Conservation (phyloP, 2,113 vertebrate genomes). For the Tursiops truncatus region DNA sequence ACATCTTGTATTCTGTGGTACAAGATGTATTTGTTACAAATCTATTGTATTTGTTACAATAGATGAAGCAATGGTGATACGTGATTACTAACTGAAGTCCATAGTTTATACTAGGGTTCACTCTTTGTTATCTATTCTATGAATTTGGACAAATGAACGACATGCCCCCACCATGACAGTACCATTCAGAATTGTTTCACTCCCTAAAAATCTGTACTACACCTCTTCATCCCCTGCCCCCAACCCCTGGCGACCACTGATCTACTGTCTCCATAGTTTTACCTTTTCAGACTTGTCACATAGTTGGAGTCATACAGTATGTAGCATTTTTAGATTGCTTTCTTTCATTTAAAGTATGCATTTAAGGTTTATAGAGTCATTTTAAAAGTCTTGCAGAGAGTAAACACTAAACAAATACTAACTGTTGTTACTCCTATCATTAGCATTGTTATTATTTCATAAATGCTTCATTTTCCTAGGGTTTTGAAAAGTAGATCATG, state of each 20-base stretch:
- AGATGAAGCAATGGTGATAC: background rate
- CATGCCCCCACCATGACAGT: no score
- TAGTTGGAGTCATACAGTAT: background rate
- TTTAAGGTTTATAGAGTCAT: background rate
- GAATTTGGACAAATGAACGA: background rate
- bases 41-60: background rate
- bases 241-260: fast-evolving
- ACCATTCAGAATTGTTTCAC: background rate
- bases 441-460: background rate
- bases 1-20: background rate
- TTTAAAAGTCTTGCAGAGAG: background rate
- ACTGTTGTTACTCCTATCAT: background rate
- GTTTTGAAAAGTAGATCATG: background rate
- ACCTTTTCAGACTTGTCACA: background rate
- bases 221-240: no score
- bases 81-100: background rate
- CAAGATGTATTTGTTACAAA: no score
- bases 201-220: background rate
- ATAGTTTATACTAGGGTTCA: background rate
- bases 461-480: background rate
- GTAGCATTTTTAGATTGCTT: background rate
- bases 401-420: background rate
- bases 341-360: background rate
- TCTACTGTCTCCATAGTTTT: background rate
- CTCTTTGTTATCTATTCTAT: background rate